A percentile compares a stretch with the other conserved stretches of the same genome.
phyloP scores from a whole-genome alignment of 2,888 invertebrate species.

The Venustoraphidia nigricollis region DNA sequence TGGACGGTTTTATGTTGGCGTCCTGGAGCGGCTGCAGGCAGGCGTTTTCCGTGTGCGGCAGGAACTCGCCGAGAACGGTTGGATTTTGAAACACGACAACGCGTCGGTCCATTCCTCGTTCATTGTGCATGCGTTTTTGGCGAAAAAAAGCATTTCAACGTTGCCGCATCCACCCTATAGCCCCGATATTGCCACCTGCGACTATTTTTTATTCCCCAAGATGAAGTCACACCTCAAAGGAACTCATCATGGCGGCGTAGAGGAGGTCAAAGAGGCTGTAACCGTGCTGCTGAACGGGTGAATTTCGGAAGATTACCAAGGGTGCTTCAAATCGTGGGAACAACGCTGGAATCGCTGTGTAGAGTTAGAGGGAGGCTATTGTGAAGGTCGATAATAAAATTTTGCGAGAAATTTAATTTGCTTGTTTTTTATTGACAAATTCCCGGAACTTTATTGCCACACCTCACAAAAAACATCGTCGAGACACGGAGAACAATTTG shows the following conservation, averaged over 20 bases:
- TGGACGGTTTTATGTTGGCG: too few relatives aligned
- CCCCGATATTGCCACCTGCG: background rate
- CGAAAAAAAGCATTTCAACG: too few relatives aligned
- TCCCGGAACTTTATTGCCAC: conserved; percentile 5
- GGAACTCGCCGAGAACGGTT: too few relatives aligned
- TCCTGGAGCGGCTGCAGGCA: too few relatives aligned
- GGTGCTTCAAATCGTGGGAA: conserved; percentile 8
- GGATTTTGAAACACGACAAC: too few relatives aligned
- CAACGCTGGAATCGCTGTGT: conserved; percentile 6
- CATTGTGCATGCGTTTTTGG: too few relatives aligned
- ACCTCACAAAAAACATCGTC: too few relatives aligned
- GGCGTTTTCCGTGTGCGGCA: too few relatives aligned
- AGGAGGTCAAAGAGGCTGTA: conserved; percentile 8
- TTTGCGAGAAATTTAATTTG: conserved; percentile 1
- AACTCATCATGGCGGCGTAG: conserved; percentile 13
- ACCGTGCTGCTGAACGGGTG: conserved; percentile 9
- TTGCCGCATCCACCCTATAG: conserved; percentile 1
- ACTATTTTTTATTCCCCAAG: conserved; percentile 1
- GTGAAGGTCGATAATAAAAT: conserved; percentile 4
- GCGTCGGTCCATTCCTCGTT: too few relatives aligned
- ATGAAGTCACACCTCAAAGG: background rate
- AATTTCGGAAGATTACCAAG: conserved; percentile 9
- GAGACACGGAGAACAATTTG: too few relatives aligned
- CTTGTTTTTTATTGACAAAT: background rate
- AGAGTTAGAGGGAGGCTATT: background rate